phyloP scores from a whole-genome alignment of 2,113 vertebrate genomes.

The Chamaetylas fuelleborni region DNA sequence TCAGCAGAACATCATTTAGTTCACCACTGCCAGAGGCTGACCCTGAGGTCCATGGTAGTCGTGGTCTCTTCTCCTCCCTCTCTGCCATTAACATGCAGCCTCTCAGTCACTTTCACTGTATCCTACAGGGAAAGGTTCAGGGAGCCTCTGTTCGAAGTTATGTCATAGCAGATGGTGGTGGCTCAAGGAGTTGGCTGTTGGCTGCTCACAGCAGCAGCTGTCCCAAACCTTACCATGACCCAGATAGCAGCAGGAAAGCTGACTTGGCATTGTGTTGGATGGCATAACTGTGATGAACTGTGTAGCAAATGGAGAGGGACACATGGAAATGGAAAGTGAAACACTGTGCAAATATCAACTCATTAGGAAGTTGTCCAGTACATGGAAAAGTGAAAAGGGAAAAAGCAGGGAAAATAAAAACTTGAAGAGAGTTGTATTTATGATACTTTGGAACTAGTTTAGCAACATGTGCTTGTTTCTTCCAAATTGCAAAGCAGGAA shows the following conservation, averaged over 20 bases:
- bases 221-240: not conserved
- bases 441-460: not conserved
- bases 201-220: not conserved
- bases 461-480: not conserved
- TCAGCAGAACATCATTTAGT: not conserved
- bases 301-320: not conserved
- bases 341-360: not conserved
- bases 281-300: not conserved
- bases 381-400: not conserved
- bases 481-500: not conserved
- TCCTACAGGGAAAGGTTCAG: not conserved
- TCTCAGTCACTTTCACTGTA: not conserved
- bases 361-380: not conserved
- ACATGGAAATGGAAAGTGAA: not conserved
- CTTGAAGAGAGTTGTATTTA: accelerated
- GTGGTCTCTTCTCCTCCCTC: not conserved
- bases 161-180: not conserved
- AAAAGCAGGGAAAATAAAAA: not conserved
- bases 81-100: not conserved
- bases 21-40: not conserved
- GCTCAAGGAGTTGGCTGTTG: not conserved
- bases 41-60: accelerated
- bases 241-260: not conserved
- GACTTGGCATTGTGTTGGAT: not conserved
- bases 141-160: not conserved